Evolutionary conservation across 2,797 vertebrate species (phyloP).

Genomic region (Pelodytes ibericus): DNA sequence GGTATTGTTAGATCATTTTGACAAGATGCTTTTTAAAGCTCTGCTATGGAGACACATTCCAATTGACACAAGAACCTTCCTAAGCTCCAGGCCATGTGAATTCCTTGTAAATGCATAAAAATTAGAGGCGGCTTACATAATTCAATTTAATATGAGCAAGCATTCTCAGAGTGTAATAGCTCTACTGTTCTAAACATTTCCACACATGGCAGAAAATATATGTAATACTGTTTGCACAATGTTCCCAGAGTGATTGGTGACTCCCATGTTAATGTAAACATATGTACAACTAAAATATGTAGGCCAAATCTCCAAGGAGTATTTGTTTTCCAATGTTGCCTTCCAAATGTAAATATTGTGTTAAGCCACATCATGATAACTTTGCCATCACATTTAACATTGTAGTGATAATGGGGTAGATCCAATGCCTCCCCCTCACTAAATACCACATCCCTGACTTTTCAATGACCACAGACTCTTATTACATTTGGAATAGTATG

Average conservation of each 20-base stretch:
- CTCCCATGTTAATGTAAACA: slow-evolving; percentile 15
- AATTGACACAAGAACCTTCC: background rate
- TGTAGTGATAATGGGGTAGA: too few species aligned
- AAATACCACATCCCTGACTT: too few species aligned
- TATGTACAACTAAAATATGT: background rate
- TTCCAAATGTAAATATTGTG: background rate
- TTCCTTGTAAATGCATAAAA: slow-evolving; percentile 2
- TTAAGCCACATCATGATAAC: background rate
- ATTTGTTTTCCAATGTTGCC: background rate
- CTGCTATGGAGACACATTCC: slow-evolving; percentile 19
- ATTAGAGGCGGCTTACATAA: slow-evolving; percentile 35
- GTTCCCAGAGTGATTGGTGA: slow-evolving; percentile 8
- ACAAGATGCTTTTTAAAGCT: background rate
- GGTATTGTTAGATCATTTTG: background rate
- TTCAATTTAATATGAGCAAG: slow-evolving; percentile 11
- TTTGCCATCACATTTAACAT: background rate
- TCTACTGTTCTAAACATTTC: slow-evolving; percentile 8
- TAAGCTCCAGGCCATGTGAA: slow-evolving; percentile 14
- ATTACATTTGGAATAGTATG: too few species aligned
- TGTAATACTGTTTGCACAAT: slow-evolving; percentile 4
- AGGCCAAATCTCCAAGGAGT: background rate
- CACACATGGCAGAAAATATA: background rate
- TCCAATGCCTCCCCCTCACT: too few species aligned
- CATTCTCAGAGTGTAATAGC: slow-evolving; percentile 10
- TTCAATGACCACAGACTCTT: too few species aligned